These are phyloP conservation scores for Melanotaenia pygmaea DNA, from an alignment of 2,797 vertebrate species.

Conservation along the genomic window DNA sequence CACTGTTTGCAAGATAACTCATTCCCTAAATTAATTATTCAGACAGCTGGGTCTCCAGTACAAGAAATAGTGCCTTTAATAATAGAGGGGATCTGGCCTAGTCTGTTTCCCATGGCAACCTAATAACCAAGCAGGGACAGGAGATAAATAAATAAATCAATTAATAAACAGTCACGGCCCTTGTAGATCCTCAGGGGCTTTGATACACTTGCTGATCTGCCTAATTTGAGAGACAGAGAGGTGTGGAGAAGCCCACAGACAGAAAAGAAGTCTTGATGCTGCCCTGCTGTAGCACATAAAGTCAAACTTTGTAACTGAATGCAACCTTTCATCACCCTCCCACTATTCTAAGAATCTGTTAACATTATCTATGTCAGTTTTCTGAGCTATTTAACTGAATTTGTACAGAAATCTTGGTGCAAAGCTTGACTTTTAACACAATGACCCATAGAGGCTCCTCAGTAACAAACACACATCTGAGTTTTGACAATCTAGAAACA, in stretches of 20 bases:
- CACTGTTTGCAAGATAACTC: conserved; percentile 84
- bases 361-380: neutral
- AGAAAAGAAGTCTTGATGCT: conserved; percentile 37
- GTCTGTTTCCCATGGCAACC: conserved; percentile 87
- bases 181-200: conserved; percentile 68
- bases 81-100: conserved; percentile 81
- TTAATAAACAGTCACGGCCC: conserved; percentile 86
- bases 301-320: neutral
- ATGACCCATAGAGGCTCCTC: conserved; percentile 47
- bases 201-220: conserved; percentile 67
- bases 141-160: conserved; percentile 89
- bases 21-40: conserved; percentile 87
- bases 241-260: conserved; percentile 54
- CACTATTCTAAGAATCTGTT: conserved; percentile 6
- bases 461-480: conserved; percentile 50
- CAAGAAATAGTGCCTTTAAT: conserved; percentile 87
- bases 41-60: conserved; percentile 86
- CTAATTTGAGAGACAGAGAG: conserved; percentile 65
- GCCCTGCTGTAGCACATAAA: conserved; percentile 13
- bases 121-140: conserved; percentile 84
- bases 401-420: conserved; percentile 6
- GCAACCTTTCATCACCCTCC: neutral
- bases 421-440: conserved; percentile 19
- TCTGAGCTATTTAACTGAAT: conserved; percentile 1
- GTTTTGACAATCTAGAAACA: conserved; percentile 46